These are phyloP conservation scores for Pseudolaguvia tuberculata DNA, from an alignment of 2,113 vertebrate species.

Conservation along the genomic window DNA sequence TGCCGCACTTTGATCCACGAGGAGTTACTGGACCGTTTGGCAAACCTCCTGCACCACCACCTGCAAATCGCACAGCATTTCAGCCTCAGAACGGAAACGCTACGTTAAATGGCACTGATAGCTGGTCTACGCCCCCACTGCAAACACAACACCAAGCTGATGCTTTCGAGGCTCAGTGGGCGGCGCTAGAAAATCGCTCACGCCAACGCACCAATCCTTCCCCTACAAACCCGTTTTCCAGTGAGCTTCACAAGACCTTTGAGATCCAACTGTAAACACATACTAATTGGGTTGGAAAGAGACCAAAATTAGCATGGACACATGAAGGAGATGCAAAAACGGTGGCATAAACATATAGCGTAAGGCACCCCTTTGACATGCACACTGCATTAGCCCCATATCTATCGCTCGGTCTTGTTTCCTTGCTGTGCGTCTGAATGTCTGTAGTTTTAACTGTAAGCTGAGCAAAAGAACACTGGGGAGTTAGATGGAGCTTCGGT, in stretches of 20 bases:
- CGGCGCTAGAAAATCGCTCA: conserved; percentile 83
- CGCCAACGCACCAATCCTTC: conserved; percentile 89
- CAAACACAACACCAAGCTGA: conserved; percentile 67
- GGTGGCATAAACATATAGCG: conserved; percentile 27
- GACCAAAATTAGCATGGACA: conserved; percentile 10
- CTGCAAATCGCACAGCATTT: conserved; percentile 34
- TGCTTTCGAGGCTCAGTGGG: conserved; percentile 96
- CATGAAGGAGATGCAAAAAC: conserved; percentile 33
- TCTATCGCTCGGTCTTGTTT: conserved; percentile 30
- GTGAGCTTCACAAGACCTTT: conserved; percentile 96
- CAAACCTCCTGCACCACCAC: conserved; percentile 63
- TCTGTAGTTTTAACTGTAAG: conserved; percentile 28
- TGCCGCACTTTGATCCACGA: conserved; percentile 47
- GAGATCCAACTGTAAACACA: conserved; percentile 91
- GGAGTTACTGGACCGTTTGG: conserved; percentile 70
- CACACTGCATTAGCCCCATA: conserved; percentile 28
- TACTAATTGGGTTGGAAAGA: background rate
- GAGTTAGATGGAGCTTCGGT: conserved; percentile 11
- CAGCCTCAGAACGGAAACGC: conserved; percentile 76
- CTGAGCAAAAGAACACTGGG: conserved; percentile 29
- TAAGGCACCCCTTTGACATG: conserved; percentile 32
- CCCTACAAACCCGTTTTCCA: conserved; percentile 97
- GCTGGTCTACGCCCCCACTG: conserved; percentile 61
- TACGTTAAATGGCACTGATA: conserved; percentile 82
- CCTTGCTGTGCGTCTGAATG: conserved; percentile 40